These are phyloP conservation scores for Plebejus melissa DNA, from an alignment of 2,888 invertebrate species.

Conservation along the genomic window DNA sequence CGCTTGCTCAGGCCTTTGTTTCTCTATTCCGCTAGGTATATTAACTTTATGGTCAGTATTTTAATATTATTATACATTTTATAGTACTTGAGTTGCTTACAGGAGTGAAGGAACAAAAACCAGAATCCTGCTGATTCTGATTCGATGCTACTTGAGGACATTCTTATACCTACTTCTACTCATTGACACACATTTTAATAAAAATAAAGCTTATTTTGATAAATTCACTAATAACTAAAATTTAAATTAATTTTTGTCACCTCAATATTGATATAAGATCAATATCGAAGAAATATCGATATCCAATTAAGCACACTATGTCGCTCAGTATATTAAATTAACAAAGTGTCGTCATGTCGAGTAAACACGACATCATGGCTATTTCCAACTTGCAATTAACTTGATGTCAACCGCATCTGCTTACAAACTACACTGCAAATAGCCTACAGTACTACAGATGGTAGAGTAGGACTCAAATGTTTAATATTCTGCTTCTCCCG, in stretches of 20 bases:
- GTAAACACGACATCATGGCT: constrained; percentile 50
- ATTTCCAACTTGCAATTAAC: constrained; percentile 56
- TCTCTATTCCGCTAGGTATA: too few species aligned
- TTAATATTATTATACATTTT: too few species aligned
- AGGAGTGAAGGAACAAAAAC: too few species aligned
- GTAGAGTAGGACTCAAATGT: background rate
- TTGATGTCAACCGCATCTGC: constrained; percentile 63
- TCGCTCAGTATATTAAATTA: constrained; percentile 28
- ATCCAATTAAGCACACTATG: constrained; percentile 18
- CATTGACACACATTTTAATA: too few species aligned
- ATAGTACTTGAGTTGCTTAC: too few species aligned
- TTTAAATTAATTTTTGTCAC: background rate
- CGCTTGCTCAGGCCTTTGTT: too few species aligned
- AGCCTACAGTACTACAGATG: background rate
- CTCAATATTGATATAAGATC: constrained; percentile 19
- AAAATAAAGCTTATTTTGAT: background rate
- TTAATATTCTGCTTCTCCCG: too few species aligned
- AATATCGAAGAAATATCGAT: background rate
- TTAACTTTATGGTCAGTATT: too few species aligned
- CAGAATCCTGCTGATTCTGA: too few species aligned
- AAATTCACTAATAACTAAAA: too few species aligned
- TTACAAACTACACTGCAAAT: constrained; percentile 51
- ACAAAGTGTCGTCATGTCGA: constrained; percentile 29
- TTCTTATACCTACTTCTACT: too few species aligned
- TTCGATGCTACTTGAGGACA: too few species aligned